Evolutionary conservation across 2,888 invertebrate species (phyloP), one percentile per base, ranked within the genome.

Genomic region (Macrophya alboannulata): DNA sequence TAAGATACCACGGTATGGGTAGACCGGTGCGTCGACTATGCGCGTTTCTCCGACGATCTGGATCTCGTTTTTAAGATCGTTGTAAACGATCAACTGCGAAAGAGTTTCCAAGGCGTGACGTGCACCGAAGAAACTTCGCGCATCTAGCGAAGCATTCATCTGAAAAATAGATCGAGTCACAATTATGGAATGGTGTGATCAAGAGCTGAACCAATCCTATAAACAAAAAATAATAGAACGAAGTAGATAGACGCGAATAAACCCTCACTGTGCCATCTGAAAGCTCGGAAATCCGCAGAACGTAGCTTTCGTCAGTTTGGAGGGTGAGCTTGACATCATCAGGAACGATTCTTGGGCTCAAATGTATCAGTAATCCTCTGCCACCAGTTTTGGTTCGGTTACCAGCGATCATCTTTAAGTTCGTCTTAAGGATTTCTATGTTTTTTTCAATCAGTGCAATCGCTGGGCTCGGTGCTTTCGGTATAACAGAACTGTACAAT

Each of bases 1-100:
- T 68, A 98, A 95, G 8, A 99, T 93, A 0, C 99, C 99, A 90
- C 99, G 95, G 94, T 99, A 98, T 0, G 97, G 96, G 94, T 98
- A 99, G 0, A 95, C 95, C 0, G 99, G 99, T 55, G 95, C 95
- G 93, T 99, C 99, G 1, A 93, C 92, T 21, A 98, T 95, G 12
- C 93, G 91, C 0, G 95, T 96, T 88, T 96, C 95, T 3, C 95
- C 94, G 0, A 96, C 95, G 43, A 97, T 95, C 92, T 95, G 93
- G 79, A 96, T 90, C 89, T 95, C 94, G 76, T 95, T 94, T 77
- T 95, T 94, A 76, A 96, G 93, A 86, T 96, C 95, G 89, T 97
- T 96, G 87, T 94, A 96, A 4, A 97, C 95, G 62, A 97, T 95
- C 37, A 97, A 92, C 90, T 97, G 97, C 0, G 95, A 94, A 4